Evolutionary conservation across 2,797 vertebrate genomes (phyloP), one percentile per base, ranked within the genome.

Genomic region (Cirrhinus molitorella): DNA sequence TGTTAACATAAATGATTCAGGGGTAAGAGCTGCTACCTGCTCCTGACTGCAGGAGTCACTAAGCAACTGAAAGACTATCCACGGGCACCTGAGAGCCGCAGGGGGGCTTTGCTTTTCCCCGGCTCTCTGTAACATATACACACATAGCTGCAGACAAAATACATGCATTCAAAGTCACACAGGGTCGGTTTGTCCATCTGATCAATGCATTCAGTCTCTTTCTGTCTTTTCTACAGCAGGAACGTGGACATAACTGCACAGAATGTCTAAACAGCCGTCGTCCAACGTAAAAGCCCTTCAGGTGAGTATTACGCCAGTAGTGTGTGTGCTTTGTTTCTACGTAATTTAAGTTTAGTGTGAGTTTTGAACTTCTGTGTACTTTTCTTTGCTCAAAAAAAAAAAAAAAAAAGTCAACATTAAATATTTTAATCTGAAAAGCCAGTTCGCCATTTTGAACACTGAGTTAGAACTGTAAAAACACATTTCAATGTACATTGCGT

Each of bases 231-330:
- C 94, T 90, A 91, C 94, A 95, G 88, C 92, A 97, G 96, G 95
- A 95, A 91, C 93, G 94, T 89, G 91, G 93, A 93, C 88, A 91
- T 89, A 92, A 90, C 51, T 51, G 87, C 87, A 92, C 91, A 95
- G 94, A 92, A 99, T 99, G 98, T 98, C 98, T 90, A 97, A 99
- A 91, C 96, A 96, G 93, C 96, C 96, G 85, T 96, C 96, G 3
- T 96, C 97, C 91, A 97, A 98, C 93, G 97, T 99, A 88, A 98
- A 96, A 94, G 96, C 97, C 94, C 96, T 99, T 90, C 97, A 99
- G 98, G 98, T 99, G 96, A 96, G 95, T 68, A 28, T 10, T 34
- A 43, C 40, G 9, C 40, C 40, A 31, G 82, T 61, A 49, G 40
- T 74, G 53, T 77, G 59, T n/a, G 49, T 77, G n/a, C n/a, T 57